These are phyloP conservation scores for Sphecodes monilicornis DNA, from an alignment of 2,888 invertebrate genomes.

Conservation along the genomic window DNA sequence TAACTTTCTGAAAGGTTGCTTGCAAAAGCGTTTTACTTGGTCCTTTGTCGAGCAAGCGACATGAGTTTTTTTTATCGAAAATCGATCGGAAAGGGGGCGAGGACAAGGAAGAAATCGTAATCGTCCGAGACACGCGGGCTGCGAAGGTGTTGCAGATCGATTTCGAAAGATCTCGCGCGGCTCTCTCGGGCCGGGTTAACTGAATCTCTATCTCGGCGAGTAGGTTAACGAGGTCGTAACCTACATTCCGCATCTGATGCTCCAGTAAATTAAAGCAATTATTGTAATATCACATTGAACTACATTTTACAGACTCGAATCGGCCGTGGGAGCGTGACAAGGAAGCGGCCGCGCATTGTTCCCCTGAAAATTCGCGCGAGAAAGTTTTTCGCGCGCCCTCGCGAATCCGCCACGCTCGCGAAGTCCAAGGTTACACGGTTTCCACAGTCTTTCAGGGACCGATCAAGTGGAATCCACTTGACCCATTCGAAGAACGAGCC, in stretches of 20 bases:
- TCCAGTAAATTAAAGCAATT: constrained; percentile 59
- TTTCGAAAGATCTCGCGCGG: constrained; percentile 41
- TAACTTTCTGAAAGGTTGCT: neutral
- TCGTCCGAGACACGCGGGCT: neutral
- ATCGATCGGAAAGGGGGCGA: neutral
- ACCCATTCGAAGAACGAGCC: neutral
- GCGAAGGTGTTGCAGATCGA: constrained; percentile 36
- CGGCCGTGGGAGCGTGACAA: neutral
- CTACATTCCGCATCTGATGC: constrained; percentile 57
- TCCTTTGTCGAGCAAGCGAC: neutral
- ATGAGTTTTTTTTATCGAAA: neutral
- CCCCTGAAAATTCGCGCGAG: neutral
- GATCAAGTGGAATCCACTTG: constrained; percentile 7
- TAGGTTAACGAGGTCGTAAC: constrained; percentile 63
- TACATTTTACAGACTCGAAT: constrained; percentile 36
- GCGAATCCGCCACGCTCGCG: neutral
- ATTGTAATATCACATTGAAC: constrained; percentile 49
- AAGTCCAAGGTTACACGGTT: neutral
- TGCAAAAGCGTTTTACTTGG: neutral
- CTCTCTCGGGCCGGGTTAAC: constrained; percentile 38
- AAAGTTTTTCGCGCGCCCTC: neutral
- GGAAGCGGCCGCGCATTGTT: neutral
- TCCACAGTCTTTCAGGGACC: neutral
- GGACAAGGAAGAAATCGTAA: neutral
- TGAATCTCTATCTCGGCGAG: constrained; percentile 58